A percentile compares a stretch with the other conserved stretches of the same genome.
phyloP scores from a whole-genome alignment of 1,140 invertebrate species.

The Saccostrea glomerata region DNA sequence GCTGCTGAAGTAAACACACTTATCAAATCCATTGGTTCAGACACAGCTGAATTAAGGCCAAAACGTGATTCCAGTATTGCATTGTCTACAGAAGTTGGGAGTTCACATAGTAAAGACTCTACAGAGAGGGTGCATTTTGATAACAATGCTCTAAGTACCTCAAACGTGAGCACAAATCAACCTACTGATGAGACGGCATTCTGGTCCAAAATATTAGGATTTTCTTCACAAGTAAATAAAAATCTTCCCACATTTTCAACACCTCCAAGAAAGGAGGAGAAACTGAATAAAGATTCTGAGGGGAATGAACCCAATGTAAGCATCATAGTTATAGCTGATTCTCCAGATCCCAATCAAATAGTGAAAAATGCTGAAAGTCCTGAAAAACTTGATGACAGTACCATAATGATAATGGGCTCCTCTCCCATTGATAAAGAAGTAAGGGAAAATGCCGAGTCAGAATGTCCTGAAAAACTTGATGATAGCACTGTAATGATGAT shows the following conservation, averaged over 20 bases:
- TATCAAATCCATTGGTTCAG: neutral
- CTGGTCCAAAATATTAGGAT: conserved; percentile 15
- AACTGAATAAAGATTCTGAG: neutral
- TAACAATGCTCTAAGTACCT: too few relatives aligned
- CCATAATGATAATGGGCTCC: neutral
- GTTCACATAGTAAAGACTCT: neutral
- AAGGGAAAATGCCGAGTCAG: neutral
- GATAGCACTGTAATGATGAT: too few relatives aligned
- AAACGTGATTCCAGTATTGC: neutral
- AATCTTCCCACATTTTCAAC: neutral
- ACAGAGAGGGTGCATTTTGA: neutral
- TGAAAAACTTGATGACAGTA: neutral
- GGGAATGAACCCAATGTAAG: neutral
- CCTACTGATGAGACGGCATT: neutral
- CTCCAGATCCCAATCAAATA: neutral
- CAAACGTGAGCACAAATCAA: too few relatives aligned
- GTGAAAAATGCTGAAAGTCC: neutral
- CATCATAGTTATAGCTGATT: neutral
- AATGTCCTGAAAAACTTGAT: too few relatives aligned
- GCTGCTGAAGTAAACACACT: neutral
- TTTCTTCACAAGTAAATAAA: neutral
- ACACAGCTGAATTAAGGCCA: neutral
- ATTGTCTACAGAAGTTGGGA: neutral
- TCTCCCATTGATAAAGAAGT: neutral
- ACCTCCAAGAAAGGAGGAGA: neutral